Conservation (phyloP, 2,113 vertebrate genomes). For the Dinomys branickii region DNA sequence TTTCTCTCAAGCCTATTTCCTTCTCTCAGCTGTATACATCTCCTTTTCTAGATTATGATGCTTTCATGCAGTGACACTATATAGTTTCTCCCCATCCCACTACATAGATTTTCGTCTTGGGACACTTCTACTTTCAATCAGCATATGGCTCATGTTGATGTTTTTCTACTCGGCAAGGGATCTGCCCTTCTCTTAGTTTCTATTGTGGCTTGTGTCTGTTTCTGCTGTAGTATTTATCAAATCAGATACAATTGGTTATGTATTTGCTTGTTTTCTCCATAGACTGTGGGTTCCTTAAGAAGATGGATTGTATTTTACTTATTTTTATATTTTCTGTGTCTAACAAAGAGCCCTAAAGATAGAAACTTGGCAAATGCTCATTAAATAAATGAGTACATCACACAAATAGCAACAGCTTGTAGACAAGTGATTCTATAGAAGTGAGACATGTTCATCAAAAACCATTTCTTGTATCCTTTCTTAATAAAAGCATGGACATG, state of each 20-base stretch:
- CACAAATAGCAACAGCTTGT: neutral
- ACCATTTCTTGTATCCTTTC: constrained; percentile 11
- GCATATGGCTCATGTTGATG: neutral
- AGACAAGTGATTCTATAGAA: constrained; percentile 37
- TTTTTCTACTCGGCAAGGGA: neutral
- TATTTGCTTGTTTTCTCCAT: neutral
- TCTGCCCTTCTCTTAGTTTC: neutral
- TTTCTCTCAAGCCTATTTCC: neutral
- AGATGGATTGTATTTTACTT: neutral
- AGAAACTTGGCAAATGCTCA: constrained; percentile 47
- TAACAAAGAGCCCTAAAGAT: neutral
- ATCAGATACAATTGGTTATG: neutral
- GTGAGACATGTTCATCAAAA: neutral
- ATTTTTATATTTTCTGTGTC: neutral
- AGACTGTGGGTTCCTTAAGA: neutral
- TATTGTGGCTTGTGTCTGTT: neutral
- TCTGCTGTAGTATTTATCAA: constrained; percentile 30
- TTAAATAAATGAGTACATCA: constrained; percentile 51
- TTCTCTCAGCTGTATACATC: neutral
- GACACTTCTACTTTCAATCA: neutral
- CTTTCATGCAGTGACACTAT: neutral
- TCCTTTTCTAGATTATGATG: neutral
- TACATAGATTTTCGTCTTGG: neutral
- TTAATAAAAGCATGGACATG: constrained; percentile 23
- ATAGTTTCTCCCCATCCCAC: neutral